Conservation (phyloP, 1,140 invertebrate species). For the Phymorhynchus buccinoides region DNA sequence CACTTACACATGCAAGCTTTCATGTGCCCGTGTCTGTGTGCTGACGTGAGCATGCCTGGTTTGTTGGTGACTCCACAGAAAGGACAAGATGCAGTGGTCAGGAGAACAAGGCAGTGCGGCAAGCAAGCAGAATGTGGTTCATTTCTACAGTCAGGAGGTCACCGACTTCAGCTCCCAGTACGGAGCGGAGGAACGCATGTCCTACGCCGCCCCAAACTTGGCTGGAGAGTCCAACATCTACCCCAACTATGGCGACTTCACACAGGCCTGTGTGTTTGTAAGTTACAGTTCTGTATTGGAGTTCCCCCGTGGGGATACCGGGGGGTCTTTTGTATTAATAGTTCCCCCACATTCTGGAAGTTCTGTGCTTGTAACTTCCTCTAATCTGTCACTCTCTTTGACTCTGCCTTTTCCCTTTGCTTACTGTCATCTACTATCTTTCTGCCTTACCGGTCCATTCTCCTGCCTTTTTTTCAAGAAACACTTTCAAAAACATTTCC, state of each 20-base stretch:
- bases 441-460: too few species aligned
- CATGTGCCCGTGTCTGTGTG: too few species aligned
- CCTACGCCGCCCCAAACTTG: constrained; percentile 89
- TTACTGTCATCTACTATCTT: neutral
- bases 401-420: neutral
- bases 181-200: constrained; percentile 88
- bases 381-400: too few species aligned
- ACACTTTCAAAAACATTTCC: too few species aligned
- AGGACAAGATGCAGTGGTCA: neutral
- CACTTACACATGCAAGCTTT: too few species aligned
- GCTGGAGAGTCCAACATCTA: constrained; percentile 86
- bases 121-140: neutral
- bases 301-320: too few species aligned
- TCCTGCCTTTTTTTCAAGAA: too few species aligned
- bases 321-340: too few species aligned
- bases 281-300: constrained; percentile 48
- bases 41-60: too few species aligned
- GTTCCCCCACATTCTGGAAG: neutral
- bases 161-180: constrained; percentile 91
- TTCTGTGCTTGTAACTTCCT: neutral
- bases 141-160: constrained; percentile 73
- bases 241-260: constrained; percentile 91
- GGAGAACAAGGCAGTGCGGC: neutral
- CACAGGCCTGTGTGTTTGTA: constrained; percentile 91
- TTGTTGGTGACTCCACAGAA: too few species aligned